Evolutionary conservation across 37 sponge, comb jelly and placozoan genomes (phyloP), one percentile per base, ranked within the genome.

Genomic region (Axinella damicornis): DNA sequence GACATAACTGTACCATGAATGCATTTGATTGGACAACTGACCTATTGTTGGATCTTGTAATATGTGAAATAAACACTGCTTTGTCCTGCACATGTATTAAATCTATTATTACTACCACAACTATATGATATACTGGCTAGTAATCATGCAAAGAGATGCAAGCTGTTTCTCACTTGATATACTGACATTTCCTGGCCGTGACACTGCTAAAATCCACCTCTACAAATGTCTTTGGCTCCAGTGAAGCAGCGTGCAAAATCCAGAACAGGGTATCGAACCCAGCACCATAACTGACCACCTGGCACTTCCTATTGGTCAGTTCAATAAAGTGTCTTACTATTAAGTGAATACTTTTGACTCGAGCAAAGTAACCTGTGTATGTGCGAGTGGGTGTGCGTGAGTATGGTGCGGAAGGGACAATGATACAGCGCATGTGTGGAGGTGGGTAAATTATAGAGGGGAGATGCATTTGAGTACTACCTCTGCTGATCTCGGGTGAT

Each of bases 201-300:
- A 95, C 90, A 24, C 46, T 54, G 19, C 66, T 69, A 59, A 92
- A 89, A 64, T 95, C 96, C 16, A 95, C 88, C 70, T 95, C 96
- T 2, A 92, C 72, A 54, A 57, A 90, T 30, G 70, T 55, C 39
- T 68, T 20, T 13, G 91, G 87, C 5, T 2, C 31, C 24, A 75
- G 57, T 21, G 76, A 73, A 46, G 60, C 69, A 24, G 75, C 80
- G 13, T 74, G 53, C 21, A 96, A 84, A 5, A 46, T 53, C 95
- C 96, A 94, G 65, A 80, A 94, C 53, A 85, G 77, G n/a, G 97
- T 93, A 69, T 96, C 97, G 66, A 87, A 97, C 41, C 97, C 97
- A 0, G 97, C 96, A 14, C 97, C 97, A 27, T 95, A 88, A 57
- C 53, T 86, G 53, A 97, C 65, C 24, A 97, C 82, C 75, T 97